Percentiles rank a stretch among this genome's conserved stretches.
Conservation (phyloP, 2,797 vertebrate species). For the Chaunax sp. region DNA sequence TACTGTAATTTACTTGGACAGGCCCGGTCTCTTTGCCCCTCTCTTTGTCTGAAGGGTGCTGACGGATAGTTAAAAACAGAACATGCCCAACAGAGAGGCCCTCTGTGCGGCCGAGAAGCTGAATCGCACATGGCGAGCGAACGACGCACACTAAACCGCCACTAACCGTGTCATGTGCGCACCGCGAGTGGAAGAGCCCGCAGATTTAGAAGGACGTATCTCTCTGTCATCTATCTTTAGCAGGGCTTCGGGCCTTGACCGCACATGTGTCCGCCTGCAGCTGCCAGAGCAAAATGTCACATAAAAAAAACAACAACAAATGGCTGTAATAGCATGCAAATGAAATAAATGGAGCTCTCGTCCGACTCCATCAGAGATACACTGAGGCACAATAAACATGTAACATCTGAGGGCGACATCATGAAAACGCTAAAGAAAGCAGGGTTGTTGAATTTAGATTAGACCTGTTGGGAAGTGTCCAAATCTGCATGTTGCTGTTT, state of each 20-base stretch:
- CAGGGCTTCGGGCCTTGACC: constrained; percentile 58
- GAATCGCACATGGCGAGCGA: background rate
- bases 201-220: constrained; percentile 66
- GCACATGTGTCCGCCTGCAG: constrained; percentile 54
- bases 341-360: constrained; percentile 38
- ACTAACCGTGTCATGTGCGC: constrained; percentile 46
- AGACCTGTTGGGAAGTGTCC: background rate
- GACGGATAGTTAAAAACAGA: constrained; percentile 70
- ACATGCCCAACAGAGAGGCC: constrained; percentile 57
- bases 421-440: no score
- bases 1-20: constrained; percentile 73
- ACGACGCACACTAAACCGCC: constrained; percentile 30
- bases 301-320: constrained; percentile 51
- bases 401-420: background rate
- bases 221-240: constrained; percentile 72
- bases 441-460: no score
- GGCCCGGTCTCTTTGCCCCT: constrained; percentile 50
- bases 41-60: constrained; percentile 56
- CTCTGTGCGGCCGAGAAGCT: constrained; percentile 27
- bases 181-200: constrained; percentile 34
- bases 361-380: constrained; percentile 20
- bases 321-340: constrained; percentile 57
- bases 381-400: constrained; percentile 1
- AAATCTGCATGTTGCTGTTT: constrained; percentile 5
- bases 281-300: constrained; percentile 71